These are phyloP conservation scores for Halcyon malimbica DNA, from an alignment of 2,113 vertebrate genomes.

Conservation along the genomic window DNA sequence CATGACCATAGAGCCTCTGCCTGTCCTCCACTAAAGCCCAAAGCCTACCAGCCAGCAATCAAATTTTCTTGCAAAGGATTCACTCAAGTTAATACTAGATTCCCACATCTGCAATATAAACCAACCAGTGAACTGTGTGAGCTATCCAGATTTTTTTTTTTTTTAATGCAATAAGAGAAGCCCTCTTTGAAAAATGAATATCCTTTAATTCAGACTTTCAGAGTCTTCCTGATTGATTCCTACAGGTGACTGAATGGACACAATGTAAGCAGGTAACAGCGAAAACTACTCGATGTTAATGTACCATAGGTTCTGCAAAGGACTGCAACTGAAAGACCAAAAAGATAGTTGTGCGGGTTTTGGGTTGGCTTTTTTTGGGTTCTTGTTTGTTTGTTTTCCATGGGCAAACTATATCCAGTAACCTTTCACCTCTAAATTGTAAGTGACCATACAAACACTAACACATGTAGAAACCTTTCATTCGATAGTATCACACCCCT, in stretches of 20 bases:
- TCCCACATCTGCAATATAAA: background rate
- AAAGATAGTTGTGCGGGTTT: fast-evolving
- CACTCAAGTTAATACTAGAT: background rate
- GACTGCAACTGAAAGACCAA: background rate
- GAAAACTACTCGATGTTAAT: background rate
- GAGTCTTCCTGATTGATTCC: background rate
- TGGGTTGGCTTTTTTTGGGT: background rate
- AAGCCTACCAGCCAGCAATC: background rate
- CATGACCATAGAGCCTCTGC: background rate
- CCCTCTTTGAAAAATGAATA: background rate
- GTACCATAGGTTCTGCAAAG: background rate
- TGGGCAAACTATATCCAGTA: background rate
- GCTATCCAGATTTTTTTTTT: background rate
- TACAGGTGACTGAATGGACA: fast-evolving
- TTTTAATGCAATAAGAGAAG: background rate
- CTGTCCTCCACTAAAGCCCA: background rate
- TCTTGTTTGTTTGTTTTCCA: background rate
- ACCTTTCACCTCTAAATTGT: background rate
- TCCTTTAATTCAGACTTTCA: background rate
- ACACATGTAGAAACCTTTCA: background rate
- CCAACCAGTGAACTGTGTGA: background rate
- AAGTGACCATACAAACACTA: background rate
- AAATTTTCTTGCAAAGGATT: background rate
- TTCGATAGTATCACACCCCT: background rate
- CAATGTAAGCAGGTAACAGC: background rate